Base-by-base conservation (phyloP, 2,113 vertebrate genomes). In the Astur gentilis region DNA sequence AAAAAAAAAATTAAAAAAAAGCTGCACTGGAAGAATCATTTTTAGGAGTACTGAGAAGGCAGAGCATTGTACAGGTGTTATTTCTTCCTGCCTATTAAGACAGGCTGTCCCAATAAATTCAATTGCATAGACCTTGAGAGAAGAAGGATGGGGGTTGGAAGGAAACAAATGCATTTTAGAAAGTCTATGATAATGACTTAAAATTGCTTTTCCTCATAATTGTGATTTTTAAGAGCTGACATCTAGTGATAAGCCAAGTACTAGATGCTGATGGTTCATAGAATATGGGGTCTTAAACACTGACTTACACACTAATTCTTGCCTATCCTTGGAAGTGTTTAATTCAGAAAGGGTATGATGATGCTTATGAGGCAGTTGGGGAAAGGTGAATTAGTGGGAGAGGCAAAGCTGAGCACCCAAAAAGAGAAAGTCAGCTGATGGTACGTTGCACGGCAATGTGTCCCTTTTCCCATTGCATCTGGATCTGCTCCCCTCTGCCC, bases 161-260 rank as follows among this genome's bases (percentile, higher is more conserved):
- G 65, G 75, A 95, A 96, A 95, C 58, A 94, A 95, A 91, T 90
- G 55, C 55, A 65, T 69, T 96, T 94, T 83, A 91, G 77, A 91
- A 97, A 97, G 77, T 42, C 50, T 93, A 36, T 49, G 81, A 93
- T 88, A 96, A 97, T 95, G 87, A 95, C 62, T 95, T 91, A 88
- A 96, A 97, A 94, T 93, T 94, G 84, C 91, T 85, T 91, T 95
- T 95, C 38, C 67, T 96, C 50, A 91, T 96, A 94, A 96, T 83
- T 93, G 84, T 6, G 5, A 94, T 89, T 97, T 97, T 94, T 96
- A 95, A 94, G 84, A 95, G 45, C 89, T 95, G 89, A 94, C 89
- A 96, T 87, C 42, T 87, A 94, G 83, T 78, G 54, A 95, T 95
- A 91, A 95, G 87, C 66, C 87, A 91, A 91, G 89, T 22, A 50